Percentiles rank a stretch among this genome's conserved stretches.
phyloP scores from a whole-genome alignment of 2,113 vertebrate genomes.

The Heliornis fulica region DNA sequence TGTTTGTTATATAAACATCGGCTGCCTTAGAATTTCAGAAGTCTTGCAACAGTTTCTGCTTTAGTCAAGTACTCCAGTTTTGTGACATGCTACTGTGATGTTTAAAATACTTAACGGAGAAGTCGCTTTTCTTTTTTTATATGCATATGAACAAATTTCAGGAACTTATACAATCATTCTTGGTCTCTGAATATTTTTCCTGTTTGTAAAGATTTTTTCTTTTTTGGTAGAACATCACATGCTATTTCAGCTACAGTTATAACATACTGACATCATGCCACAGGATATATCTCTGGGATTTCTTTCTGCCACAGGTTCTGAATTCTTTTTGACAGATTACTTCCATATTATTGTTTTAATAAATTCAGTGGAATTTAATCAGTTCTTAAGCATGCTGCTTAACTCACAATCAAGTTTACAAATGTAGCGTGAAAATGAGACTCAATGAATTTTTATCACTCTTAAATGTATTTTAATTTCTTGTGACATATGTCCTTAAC shows the following conservation, averaged over 20 bases:
- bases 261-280: neutral
- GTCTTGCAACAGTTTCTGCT: constrained; percentile 13
- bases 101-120: constrained; percentile 4
- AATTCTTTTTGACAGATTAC: constrained; percentile 21
- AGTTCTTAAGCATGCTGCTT: constrained; percentile 13
- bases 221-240: constrained; percentile 1
- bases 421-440: constrained; percentile 30
- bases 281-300: constrained; percentile 22
- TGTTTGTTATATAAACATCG: constrained; percentile 49
- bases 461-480: constrained; percentile 34
- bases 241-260: constrained; percentile 1
- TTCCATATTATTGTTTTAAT: neutral
- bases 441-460: constrained; percentile 1
- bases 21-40: constrained; percentile 33
- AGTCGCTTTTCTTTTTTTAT: neutral
- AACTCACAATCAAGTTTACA: constrained; percentile 36
- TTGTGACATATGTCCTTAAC: neutral
- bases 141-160: neutral
- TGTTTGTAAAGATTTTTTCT: constrained; percentile 9
- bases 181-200: constrained; percentile 39
- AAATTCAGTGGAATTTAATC: constrained; percentile 21
- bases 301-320: neutral
- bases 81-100: neutral
- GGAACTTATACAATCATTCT: neutral
- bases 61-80: constrained; percentile 25